Base-by-base conservation (phyloP, 2,113 vertebrate genomes). In the Sinocyclocheilus rhinocerous region DNA sequence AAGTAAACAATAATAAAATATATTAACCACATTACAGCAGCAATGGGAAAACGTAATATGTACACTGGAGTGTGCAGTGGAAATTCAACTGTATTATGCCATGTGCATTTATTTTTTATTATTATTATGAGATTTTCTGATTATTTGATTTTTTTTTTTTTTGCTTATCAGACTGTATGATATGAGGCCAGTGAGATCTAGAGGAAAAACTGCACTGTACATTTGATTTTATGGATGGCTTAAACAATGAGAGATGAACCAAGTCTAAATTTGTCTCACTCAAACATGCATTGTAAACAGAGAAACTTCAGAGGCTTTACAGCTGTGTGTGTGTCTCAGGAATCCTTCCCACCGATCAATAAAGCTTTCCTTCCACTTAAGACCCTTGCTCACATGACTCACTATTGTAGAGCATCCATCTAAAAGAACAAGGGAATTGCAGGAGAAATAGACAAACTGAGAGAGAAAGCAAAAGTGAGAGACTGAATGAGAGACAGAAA, bases 291-390 rank as follows among this genome's bases (percentile, higher is more conserved):
- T 16, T 15, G 1, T 76, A 84, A 83, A 83, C 59, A 76, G 69
- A 45, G 72, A 81, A 85, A 77, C 78, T 76, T 45, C 5, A 29
- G 24, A 65, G 24, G 63, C 63, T 65, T 20, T 57, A 6, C 77
- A 57, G 6, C 4, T 63, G 42, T 88, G 83, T 69, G 73, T 82
- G 52, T 70, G 52, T 36, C 67, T 86, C 78, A 87, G 87, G 89
- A 88, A 88, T 79, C 45, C 73, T 78, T 87, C 85, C 78, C 83
- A 79, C 84, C 26, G 77, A 88, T 90, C 87, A 86, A 90, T 88
- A 88, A 76, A 88, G 84, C 87, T 88, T 86, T 86, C 85, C 85
- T 85, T 88, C 73, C 70, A 79, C 78, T 65, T 84, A 82, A 84
- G 81, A 75, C 81, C 67, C 50, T 36, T 26, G 20, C 55, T 86